These are phyloP conservation scores for Scomberomorus guttatus DNA, from an alignment of 2,797 vertebrate species.

Conservation along the genomic window DNA sequence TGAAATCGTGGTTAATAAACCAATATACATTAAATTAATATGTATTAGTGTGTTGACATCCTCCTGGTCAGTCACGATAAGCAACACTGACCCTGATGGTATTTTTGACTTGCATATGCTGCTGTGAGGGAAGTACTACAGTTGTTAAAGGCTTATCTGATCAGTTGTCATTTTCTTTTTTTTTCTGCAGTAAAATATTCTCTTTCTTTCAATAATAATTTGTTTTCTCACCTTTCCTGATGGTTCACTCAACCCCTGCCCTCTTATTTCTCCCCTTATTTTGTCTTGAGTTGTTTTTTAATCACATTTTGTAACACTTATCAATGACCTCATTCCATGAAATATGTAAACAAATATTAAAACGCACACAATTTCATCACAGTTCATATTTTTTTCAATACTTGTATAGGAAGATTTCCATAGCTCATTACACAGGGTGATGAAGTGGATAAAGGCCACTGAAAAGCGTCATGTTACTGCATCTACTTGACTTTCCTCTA, in stretches of 20 bases:
- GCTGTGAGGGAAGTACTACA: not conserved
- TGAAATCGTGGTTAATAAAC: slow-evolving; percentile 1
- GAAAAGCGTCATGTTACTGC: not conserved
- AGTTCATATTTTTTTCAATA: not conserved
- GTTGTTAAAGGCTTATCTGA: slow-evolving; percentile 7
- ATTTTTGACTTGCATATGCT: not conserved
- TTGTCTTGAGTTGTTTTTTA: not conserved
- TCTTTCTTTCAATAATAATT: not conserved
- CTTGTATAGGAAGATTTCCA: not conserved
- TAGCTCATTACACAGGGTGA: not conserved
- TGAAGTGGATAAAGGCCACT: not conserved
- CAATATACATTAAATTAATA: slow-evolving; percentile 11
- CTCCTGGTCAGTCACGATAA: slow-evolving; percentile 3
- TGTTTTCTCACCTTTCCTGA: slow-evolving; percentile 10
- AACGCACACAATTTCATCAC: not conserved
- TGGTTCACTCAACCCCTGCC: not conserved
- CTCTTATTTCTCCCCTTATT: not conserved
- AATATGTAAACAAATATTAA: not conserved
- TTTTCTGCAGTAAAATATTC: not conserved
- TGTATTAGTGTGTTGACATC: not conserved
- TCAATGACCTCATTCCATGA: not conserved
- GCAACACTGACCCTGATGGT: not conserved
- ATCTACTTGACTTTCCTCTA: not conserved
- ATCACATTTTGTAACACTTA: not conserved
- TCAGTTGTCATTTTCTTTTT: not conserved